Percentiles rank a stretch among this genome's conserved stretches.
These are phyloP conservation scores for Porites australiensis DNA, from an alignment of 64 coral and sea anemone species.

Conservation along the genomic window DNA sequence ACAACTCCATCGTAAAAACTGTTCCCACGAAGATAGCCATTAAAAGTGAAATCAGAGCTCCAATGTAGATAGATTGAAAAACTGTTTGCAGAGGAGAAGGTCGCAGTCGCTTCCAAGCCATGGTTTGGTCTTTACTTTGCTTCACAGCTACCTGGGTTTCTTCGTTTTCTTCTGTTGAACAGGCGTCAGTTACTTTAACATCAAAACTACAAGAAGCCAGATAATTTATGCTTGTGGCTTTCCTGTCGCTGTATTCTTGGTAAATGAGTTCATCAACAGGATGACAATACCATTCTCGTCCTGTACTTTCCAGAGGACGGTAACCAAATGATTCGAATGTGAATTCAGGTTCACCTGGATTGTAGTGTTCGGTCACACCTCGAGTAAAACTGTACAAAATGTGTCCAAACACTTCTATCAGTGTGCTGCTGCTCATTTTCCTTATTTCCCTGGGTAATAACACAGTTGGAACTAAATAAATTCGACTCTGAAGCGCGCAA, in stretches of 20 bases:
- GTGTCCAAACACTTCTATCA: neutral
- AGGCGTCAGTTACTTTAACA: neutral
- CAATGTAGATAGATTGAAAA: neutral
- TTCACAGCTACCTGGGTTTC: neutral
- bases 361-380: neutral
- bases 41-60: neutral
- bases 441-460: too few species aligned
- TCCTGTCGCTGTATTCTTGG: conserved; percentile 12
- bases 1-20: neutral
- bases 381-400: neutral
- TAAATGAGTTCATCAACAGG: conserved; percentile 19
- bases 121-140: neutral
- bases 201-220: neutral
- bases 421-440: too few species aligned
- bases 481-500: too few species aligned
- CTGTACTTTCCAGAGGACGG: conserved; percentile 9
- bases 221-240: neutral
- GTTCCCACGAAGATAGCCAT: neutral
- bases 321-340: neutral
- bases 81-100: neutral
- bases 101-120: conserved; percentile 21
- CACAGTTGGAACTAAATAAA: too few species aligned
- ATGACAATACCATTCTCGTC: neutral
- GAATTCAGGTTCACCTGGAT: conserved; percentile 16
- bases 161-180: neutral